These are phyloP conservation scores for Triplophysa yarkandensis DNA, from an alignment of 2,797 vertebrate species.

Conservation along the genomic window DNA sequence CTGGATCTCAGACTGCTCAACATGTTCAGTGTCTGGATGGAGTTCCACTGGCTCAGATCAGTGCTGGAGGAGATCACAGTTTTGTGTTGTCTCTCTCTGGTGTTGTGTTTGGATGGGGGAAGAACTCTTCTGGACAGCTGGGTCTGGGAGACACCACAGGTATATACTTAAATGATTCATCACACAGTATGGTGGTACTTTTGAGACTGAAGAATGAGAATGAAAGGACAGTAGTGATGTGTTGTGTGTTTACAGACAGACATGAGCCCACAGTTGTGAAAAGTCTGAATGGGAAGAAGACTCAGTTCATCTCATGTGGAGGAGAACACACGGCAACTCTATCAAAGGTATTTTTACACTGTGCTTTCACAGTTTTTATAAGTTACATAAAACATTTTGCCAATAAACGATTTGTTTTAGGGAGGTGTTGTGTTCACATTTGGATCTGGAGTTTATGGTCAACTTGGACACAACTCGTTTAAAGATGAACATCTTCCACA, in stretches of 20 bases:
- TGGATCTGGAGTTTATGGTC: conserved; percentile 81
- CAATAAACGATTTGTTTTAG: too few species aligned
- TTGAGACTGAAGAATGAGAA: too few species aligned
- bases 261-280: conserved; percentile 67
- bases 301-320: conserved; percentile 78
- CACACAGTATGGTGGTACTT: too few species aligned
- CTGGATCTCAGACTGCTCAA: conserved; percentile 65
- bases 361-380: too few species aligned
- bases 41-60: conserved; percentile 86
- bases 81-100: conserved; percentile 85
- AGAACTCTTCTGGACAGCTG: conserved; percentile 86
- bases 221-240: too few species aligned
- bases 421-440: conserved; percentile 82
- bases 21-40: conserved; percentile 81
- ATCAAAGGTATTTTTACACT: conserved; percentile 74
- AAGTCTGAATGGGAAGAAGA: conserved; percentile 71
- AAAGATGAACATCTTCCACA: conserved; percentile 73
- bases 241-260: conserved; percentile 66
- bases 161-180: conserved; percentile 49
- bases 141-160: conserved; percentile 82
- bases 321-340: conserved; percentile 78
- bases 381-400: too few species aligned
- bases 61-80: conserved; percentile 88
- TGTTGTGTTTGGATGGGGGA: conserved; percentile 90
- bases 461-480: conserved; percentile 85